phyloP scores from a whole-genome alignment of 2,888 invertebrate species.

The Ormyrus pomaceus region DNA sequence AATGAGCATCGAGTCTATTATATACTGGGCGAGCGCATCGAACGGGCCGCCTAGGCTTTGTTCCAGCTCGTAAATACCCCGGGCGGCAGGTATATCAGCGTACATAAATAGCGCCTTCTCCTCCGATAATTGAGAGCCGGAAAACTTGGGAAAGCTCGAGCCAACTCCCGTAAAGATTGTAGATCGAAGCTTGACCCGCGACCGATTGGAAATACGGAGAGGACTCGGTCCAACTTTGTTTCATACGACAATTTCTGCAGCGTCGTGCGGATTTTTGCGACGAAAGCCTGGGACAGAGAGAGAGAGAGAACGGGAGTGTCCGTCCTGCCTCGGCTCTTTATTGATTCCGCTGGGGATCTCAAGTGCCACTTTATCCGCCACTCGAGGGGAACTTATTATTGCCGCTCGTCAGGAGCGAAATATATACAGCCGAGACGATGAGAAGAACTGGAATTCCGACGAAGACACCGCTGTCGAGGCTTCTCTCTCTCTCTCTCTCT shows the following conservation, averaged over 20 bases:
- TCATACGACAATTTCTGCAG: too few relatives aligned
- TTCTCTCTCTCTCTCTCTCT: not conserved
- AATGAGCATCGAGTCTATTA: conserved; percentile 13
- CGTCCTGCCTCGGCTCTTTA: not conserved
- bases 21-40: not conserved
- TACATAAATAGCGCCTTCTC: conserved; percentile 54
- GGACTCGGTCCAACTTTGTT: too few relatives aligned
- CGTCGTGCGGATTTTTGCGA: too few relatives aligned
- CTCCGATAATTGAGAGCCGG: conserved; percentile 52
- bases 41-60: conserved; percentile 20
- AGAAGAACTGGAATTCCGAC: conserved; percentile 4
- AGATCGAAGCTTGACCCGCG: too few relatives aligned
- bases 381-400: conserved; percentile 47
- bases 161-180: conserved; percentile 59
- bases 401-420: conserved; percentile 20
- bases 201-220: too few relatives aligned
- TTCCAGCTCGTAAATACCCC: conserved; percentile 55
- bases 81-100: conserved; percentile 26
- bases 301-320: too few relatives aligned
- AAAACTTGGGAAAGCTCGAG: conserved; percentile 54
- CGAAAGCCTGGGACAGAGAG: too few relatives aligned
- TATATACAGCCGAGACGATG: not conserved
- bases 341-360: conserved; percentile 33
- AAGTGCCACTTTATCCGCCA: conserved; percentile 43
- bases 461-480: not conserved